Percentiles rank a stretch among this genome's conserved stretches.
Evolutionary conservation across 1,140 invertebrate species (phyloP).

Genomic region (Drosophila nigrodunni): DNA sequence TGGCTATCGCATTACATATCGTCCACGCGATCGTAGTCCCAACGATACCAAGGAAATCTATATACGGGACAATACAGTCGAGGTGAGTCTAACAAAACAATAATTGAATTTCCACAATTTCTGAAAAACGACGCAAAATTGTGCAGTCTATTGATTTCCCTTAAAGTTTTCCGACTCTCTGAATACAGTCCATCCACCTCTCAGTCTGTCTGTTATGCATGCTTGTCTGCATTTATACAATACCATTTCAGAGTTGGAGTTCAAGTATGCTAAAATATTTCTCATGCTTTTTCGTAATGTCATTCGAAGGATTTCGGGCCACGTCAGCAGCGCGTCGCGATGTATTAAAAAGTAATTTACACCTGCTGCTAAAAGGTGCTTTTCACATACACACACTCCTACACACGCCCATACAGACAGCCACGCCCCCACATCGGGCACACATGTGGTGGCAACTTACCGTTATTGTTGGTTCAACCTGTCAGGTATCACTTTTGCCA

Average conservation of each 20-base stretch:
- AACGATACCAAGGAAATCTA: slow-evolving; percentile 89
- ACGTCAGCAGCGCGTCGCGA: slow-evolving; percentile 54
- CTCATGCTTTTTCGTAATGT: slow-evolving; percentile 28
- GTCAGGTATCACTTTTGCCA: slow-evolving; percentile 40
- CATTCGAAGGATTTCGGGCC: slow-evolving; percentile 52
- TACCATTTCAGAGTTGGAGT: slow-evolving; percentile 16
- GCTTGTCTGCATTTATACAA: neutral
- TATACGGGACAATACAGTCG: slow-evolving; percentile 88
- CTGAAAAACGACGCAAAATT: slow-evolving; percentile 22
- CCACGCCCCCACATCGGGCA: neutral
- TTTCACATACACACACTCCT: slow-evolving; percentile 61
- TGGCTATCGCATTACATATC: slow-evolving; percentile 90
- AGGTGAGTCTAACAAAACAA: slow-evolving; percentile 85
- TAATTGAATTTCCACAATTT: slow-evolving; percentile 69
- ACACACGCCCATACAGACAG: neutral
- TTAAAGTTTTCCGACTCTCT: slow-evolving; percentile 9
- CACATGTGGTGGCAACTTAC: slow-evolving; percentile 3
- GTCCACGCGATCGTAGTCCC: slow-evolving; percentile 87
- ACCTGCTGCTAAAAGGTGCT: slow-evolving; percentile 60
- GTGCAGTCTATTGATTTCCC: slow-evolving; percentile 33
- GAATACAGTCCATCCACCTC: neutral
- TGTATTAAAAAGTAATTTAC: slow-evolving; percentile 80
- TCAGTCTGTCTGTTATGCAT: neutral
- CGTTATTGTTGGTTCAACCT: slow-evolving; percentile 43
- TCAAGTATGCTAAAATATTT: slow-evolving; percentile 46